Conservation (phyloP, 92 coral and sea anemone genomes). For the Epizoanthus illoricatus region DNA sequence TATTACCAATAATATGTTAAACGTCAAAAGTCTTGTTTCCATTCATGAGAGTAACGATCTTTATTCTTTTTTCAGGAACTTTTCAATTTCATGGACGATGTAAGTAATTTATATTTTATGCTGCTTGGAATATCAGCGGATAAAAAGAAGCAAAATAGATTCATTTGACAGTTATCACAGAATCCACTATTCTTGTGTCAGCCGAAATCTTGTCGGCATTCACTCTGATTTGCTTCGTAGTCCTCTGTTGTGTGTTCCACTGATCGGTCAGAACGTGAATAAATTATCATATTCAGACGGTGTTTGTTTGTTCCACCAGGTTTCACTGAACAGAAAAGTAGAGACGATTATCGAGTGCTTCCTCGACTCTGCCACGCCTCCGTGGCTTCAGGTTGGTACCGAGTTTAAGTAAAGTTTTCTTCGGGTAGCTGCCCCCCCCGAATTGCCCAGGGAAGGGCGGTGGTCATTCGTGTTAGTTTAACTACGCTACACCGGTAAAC, state of each 20-base stretch:
- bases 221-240: no score
- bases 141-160: not conserved
- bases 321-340: slow-evolving; percentile 83
- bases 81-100: slow-evolving; percentile 91
- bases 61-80: slow-evolving; percentile 67
- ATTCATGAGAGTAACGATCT: not conserved
- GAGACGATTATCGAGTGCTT: slow-evolving; percentile 96
- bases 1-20: not conserved
- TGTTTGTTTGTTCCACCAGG: slow-evolving; percentile 44
- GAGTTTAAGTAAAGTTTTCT: not conserved
- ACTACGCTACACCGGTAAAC: not conserved
- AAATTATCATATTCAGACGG: not conserved
- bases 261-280: no score
- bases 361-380: slow-evolving; percentile 99
- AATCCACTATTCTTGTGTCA: not conserved
- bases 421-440: no score
- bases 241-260: no score
- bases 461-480: not conserved
- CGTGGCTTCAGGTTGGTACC: slow-evolving; percentile 85
- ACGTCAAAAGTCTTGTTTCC: not conserved
- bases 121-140: no score
- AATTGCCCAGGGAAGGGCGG: not conserved
- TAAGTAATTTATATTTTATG: slow-evolving; percentile 55
- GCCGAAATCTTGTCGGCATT: no score
- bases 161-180: not conserved